Base-by-base conservation (phyloP, 2,797 vertebrate species). In the Caiman crocodilus region DNA sequence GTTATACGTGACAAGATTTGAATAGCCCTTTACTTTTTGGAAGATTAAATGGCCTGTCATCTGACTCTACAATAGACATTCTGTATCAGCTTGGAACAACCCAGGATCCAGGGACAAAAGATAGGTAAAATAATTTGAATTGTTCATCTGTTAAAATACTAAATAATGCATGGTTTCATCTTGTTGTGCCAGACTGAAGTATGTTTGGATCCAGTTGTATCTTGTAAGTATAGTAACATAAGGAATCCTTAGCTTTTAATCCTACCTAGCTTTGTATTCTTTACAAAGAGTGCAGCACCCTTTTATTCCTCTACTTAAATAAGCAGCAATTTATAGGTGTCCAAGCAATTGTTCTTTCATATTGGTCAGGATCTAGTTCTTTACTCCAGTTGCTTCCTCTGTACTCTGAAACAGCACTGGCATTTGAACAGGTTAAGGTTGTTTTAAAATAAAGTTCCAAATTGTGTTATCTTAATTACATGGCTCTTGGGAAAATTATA, bases 21-120 rank as follows among this genome's bases (percentile, higher is more conserved):
- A 99, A 99, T 98, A 99, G 99, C 92, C 99, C 99, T 85, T 98
- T 99, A 96, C 98, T 99, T 90, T 99, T 99, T 95, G 99, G 99
- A 91, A 98, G 99, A 94, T 98, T 99, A 58, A 99, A 99, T 92
- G 99, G 99, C 94, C 98, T 99, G 73, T 99, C 99, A 58, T 99
- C 99, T 89, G 99, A 99, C 97, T 99, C 99, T 90, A 99, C 99
- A 83, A 99, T 99, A 87, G 99, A 99, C 97, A 99, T 99, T 96
- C 98, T 99, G 77, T 99, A 99, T 97, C 99, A 99, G 97, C 98
- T 99, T 94, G 99, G 99, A 90, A 99, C 99, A 87, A 99, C 99
- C 55, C 99, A 99, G 96, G 99, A 99, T 93, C 93, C 98, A 76
- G 99, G 99, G 95, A 99, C 99, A 95, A 99, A 99, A 98, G 99